A percentile compares a stretch with the other conserved stretches of the same genome.
Conservation (phyloP, 2,113 vertebrate species). For the Athene cunicularia region DNA sequence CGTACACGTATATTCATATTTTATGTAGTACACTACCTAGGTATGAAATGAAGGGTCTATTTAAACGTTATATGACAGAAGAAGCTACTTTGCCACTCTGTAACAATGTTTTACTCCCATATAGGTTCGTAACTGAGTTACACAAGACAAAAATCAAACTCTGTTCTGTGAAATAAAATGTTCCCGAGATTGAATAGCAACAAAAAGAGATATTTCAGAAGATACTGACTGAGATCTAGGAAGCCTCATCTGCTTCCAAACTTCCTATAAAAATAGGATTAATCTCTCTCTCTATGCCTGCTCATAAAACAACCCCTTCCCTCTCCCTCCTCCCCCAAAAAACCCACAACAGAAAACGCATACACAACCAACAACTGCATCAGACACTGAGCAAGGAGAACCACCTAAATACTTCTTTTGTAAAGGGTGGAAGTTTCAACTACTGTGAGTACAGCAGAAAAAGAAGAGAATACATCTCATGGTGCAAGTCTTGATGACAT, state of each 20-base stretch:
- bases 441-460: background rate
- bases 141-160: background rate
- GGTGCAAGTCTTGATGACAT: background rate
- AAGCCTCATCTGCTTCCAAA: background rate
- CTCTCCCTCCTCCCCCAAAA: accelerated
- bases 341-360: background rate
- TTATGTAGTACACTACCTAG: background rate
- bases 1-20: accelerated
- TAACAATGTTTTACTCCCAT: background rate
- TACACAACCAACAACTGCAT: background rate
- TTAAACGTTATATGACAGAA: background rate
- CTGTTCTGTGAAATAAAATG: background rate
- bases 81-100: background rate
- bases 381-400: accelerated
- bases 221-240: background rate
- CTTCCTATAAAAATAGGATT: background rate
- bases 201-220: background rate
- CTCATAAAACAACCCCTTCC: accelerated
- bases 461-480: accelerated
- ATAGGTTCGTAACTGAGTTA: background rate
- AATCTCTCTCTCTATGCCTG: background rate
- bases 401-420: background rate
- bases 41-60: background rate
- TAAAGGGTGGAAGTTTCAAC: accelerated
- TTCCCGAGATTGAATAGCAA: background rate